Evolutionary conservation across 2,113 vertebrate genomes (phyloP).

Genomic region (Poecile atricapillus): DNA sequence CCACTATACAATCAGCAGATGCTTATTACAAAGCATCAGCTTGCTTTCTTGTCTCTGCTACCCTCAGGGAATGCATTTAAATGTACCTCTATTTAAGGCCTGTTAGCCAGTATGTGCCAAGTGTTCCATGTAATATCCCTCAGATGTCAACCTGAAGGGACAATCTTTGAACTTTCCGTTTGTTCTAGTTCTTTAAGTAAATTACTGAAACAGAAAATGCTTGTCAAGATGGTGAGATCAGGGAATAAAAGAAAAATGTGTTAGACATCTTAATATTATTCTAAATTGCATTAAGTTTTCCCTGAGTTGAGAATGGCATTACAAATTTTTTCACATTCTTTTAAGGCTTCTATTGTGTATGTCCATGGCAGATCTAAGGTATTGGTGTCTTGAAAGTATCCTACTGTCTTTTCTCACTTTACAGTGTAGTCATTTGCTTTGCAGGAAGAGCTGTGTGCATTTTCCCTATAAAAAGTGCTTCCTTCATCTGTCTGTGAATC

Average conservation of each 20-base stretch:
- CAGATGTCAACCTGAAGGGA: not conserved
- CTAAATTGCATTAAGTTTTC: not conserved
- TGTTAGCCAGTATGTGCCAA: not conserved
- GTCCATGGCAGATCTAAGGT: not conserved
- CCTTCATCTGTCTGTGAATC: not conserved
- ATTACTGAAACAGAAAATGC: not conserved
- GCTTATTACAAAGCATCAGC: not conserved
- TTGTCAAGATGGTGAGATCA: not conserved
- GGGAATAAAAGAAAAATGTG: not conserved
- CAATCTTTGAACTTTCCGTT: not conserved
- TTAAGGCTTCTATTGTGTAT: not conserved
- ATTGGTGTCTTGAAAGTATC: not conserved
- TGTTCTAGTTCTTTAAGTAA: not conserved
- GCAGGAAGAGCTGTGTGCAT: not conserved
- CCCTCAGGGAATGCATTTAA: not conserved
- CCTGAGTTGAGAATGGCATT: not conserved
- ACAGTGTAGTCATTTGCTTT: not conserved
- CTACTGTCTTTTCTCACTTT: not conserved
- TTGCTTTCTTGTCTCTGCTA: not conserved
- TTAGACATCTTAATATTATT: not conserved
- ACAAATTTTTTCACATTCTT: not conserved
- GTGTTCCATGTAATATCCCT: not conserved
- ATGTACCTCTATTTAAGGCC: not conserved
- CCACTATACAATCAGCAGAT: not conserved
- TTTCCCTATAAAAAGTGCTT: not conserved